phyloP scores from a whole-genome alignment of 2,888 invertebrate species.

The Neria commutata region DNA sequence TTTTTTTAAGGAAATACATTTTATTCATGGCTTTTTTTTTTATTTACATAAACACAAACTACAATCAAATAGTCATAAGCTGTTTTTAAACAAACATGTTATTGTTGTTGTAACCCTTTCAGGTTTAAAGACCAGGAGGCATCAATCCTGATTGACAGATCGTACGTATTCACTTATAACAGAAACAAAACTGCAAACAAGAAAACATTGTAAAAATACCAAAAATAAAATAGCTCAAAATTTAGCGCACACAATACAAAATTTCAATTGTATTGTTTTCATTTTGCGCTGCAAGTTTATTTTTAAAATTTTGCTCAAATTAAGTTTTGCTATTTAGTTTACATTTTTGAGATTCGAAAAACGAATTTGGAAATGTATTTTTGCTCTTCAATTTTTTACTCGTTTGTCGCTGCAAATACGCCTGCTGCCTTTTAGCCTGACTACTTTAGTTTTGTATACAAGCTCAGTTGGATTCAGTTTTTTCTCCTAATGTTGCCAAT shows the following conservation, averaged over 20 bases:
- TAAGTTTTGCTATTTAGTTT: not conserved
- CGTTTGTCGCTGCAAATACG: too few species aligned
- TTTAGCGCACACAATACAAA: not conserved
- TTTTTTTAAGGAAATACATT: not conserved
- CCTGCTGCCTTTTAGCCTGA: too few species aligned
- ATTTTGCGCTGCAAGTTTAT: conserved; percentile 17
- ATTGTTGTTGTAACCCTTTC: conserved; percentile 58
- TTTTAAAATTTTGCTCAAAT: conserved; percentile 2
- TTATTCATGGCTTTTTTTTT: not conserved
- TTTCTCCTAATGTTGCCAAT: too few species aligned
- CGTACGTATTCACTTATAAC: conserved; percentile 58
- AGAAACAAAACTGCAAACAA: conserved; percentile 20
- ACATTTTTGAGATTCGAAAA: not conserved
- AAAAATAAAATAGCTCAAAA: not conserved
- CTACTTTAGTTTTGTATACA: too few species aligned
- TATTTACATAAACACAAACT: not conserved
- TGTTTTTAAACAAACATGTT: conserved; percentile 25
- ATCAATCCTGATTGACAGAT: conserved; percentile 62
- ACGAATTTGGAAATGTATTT: not conserved
- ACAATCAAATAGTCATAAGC: conserved; percentile 10
- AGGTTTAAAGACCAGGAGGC: conserved; percentile 64
- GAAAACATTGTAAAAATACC: conserved; percentile 15
- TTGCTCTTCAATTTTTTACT: not conserved
- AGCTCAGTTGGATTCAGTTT: too few species aligned
- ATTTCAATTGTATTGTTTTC: conserved; percentile 17